Conservation (phyloP, 2,113 vertebrate genomes). For the Odobenus rosmarus region DNA sequence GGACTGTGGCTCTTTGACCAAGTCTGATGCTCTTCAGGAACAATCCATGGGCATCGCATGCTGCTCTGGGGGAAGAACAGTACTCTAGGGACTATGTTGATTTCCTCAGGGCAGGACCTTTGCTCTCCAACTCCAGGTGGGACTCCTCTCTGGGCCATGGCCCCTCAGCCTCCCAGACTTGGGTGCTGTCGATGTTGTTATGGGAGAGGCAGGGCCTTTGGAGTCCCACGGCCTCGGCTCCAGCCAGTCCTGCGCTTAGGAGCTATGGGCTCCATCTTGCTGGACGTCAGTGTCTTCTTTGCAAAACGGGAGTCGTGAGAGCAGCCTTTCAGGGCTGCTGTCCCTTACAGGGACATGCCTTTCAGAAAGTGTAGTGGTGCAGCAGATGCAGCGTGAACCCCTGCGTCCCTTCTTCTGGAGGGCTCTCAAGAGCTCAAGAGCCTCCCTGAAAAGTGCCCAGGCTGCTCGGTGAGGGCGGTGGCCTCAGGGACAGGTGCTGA, state of each 20-base stretch:
- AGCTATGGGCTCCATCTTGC: neutral
- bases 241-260: neutral
- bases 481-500: neutral
- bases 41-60: neutral
- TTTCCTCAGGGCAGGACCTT: neutral
- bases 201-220: neutral
- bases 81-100: neutral
- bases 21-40: slow-evolving; percentile 18
- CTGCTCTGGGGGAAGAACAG: neutral
- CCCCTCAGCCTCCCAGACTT: neutral
- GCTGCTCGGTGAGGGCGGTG: accelerated
- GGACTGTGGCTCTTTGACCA: slow-evolving; percentile 40
- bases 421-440: neutral
- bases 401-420: neutral
- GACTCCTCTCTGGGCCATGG: neutral
- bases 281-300: neutral
- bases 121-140: accelerated
- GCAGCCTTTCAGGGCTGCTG: neutral
- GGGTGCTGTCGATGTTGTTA: neutral
- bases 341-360: neutral
- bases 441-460: neutral
- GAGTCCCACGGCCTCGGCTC: neutral
- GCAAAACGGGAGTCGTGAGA: neutral
- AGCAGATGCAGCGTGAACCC: neutral
- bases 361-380: neutral